Base-by-base conservation (phyloP, 2,797 vertebrate genomes). In the Carapus acus region DNA sequence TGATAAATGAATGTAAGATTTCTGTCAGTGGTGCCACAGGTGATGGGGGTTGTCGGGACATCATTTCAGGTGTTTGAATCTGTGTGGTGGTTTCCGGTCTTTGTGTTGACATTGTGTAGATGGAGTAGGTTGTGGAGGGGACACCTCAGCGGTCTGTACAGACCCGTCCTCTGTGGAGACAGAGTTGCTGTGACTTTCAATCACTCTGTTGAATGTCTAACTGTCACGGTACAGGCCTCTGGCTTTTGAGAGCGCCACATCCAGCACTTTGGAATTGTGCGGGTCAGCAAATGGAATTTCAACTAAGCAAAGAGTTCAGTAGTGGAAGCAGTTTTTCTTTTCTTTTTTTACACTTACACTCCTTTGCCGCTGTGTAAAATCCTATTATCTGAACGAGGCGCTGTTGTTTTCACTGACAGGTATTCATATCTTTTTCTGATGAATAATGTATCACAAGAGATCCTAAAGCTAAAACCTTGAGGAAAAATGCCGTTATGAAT, bases 371-470 rank as follows among this genome's bases (percentile, higher is more conserved):
- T 53, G 15, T 29, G 39, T 66, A 24, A 74, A 76, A 63, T 61
- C 48, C 21, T n/a, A 58, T 69, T 55, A 62, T 71, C 17, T 45
- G 41, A 56, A 56, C 65, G 17, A 43, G 41, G 61, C n/a, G 54
- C 17, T 62, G 48, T 65, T 78, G 60, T 71, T 73, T 40, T 62
- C 36, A 8, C 44, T 16, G 69, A 68, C 67, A 66, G 63, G 33
- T 52, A 61, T 78, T 78, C 58, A 64, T 65, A 48, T 66, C 38
- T 53, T 21, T 67, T 37, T 75, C 51, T 68, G 62, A 37, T 83
- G 68, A 78, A 83, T 83, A 67, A 80, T 83, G 83, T 71, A 84
- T 78, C 43, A 43, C 16, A n/a, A 57, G n/a, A 60, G 43, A 72
- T 68, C 63, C 54, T 73, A 69, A 75, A 78, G 57, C 47, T 45